Evolutionary conservation across 2,888 invertebrate genomes (phyloP).

Genomic region (Tinea trinotella): DNA sequence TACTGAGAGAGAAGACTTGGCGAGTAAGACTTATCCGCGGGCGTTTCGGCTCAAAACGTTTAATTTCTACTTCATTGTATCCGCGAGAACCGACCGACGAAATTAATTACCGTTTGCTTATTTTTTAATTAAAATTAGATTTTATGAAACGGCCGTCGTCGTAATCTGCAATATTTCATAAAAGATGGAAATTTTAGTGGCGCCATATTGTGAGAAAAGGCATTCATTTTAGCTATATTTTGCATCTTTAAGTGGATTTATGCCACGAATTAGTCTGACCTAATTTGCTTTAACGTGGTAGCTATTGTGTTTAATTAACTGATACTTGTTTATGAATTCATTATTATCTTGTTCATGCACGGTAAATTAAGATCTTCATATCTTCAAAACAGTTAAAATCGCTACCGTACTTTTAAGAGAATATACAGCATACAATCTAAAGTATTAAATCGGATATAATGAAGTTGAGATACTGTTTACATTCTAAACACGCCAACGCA

Average conservation of each 20-base stretch:
- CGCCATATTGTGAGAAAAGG: constrained; percentile 66
- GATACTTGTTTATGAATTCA: not conserved
- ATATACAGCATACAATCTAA: no score
- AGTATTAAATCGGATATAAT: not conserved
- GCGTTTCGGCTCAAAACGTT: constrained; percentile 32
- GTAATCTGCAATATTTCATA: constrained; percentile 65
- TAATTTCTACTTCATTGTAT: constrained; percentile 56
- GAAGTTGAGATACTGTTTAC: constrained; percentile 28
- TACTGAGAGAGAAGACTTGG: constrained; percentile 26
- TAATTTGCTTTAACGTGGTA: constrained; percentile 30
- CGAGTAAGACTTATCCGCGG: constrained; percentile 21
- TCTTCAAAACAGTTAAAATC: no score
- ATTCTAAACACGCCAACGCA: constrained; percentile 60
- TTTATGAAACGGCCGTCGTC: constrained; percentile 51
- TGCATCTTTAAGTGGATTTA: constrained; percentile 57
- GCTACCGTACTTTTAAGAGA: no score
- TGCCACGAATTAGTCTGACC: constrained; percentile 51
- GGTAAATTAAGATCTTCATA: not conserved
- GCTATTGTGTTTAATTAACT: not conserved
- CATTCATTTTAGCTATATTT: constrained; percentile 59
- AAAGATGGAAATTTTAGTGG: constrained; percentile 67
- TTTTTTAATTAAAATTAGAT: constrained; percentile 68
- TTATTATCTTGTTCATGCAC: not conserved
- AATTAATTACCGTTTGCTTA: constrained; percentile 64
- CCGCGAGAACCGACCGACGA: constrained; percentile 38